These are phyloP conservation scores for Passerculus sandwichensis DNA, from an alignment of 2,797 vertebrate species.

Conservation along the genomic window DNA sequence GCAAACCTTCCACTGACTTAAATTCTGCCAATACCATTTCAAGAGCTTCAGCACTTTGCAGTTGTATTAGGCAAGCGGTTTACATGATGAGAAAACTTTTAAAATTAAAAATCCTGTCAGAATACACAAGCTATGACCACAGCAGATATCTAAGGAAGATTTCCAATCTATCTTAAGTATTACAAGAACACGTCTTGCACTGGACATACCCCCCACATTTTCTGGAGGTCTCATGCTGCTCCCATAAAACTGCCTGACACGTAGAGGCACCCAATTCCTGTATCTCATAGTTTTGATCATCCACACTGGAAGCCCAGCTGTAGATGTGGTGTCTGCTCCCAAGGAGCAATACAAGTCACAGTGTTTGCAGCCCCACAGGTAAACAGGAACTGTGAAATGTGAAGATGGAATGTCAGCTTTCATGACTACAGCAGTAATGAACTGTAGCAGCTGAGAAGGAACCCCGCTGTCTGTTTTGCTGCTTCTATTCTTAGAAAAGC, in stretches of 20 bases:
- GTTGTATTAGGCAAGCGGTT: not conserved
- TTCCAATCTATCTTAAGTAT: not conserved
- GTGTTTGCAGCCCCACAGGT: not conserved
- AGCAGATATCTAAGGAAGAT: not conserved
- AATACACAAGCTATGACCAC: not conserved
- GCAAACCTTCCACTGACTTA: not conserved
- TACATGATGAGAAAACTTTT: not conserved
- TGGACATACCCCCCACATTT: not conserved
- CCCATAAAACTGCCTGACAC: not conserved
- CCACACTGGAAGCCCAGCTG: not conserved
- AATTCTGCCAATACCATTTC: not conserved
- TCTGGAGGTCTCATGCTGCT: not conserved
- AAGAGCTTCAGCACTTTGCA: not conserved
- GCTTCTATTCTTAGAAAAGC: slow-evolving; percentile 53
- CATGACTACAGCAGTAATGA: not conserved
- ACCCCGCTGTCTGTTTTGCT: not conserved
- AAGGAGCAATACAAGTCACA: not conserved
- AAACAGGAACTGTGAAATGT: not conserved
- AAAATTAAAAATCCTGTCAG: not conserved
- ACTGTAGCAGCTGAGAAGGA: not conserved
- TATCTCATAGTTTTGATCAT: not conserved
- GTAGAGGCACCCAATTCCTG: not conserved
- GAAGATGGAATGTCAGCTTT: not conserved
- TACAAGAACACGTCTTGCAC: not conserved
- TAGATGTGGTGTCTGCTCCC: not conserved